Evolutionary conservation across 1,140 invertebrate genomes (phyloP), one percentile per base, ranked within the genome.

Genomic region (Idris sp.): DNA sequence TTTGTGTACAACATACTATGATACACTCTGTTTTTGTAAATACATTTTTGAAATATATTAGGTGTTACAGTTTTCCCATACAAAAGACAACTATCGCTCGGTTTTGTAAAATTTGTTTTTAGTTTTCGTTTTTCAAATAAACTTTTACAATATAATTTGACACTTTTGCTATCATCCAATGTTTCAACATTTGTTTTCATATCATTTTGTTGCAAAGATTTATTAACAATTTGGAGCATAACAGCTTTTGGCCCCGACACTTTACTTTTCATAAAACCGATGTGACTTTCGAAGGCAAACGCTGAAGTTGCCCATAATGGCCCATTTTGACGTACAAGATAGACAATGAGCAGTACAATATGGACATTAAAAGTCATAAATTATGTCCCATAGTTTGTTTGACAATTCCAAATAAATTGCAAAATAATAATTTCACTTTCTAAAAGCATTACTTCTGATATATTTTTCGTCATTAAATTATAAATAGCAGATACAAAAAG

Each of bases 311-410:
- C n/a, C n/a, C n/a, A n/a, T n/a, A n/a, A 14, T 5, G 69, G 74
- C 14, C 69, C 74, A 43, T 35, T 68, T 8, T n/a, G n/a, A 7
- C 38, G 8, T 22, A 73, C 48, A 30, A 48, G 40, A 19, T 38
- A 8, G 16, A 30, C 1, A 6, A 67, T 7, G 30, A 73, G 61
- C 8, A 67, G 25, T 3, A 73, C 6, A n/a, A 22, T 28, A 56
- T 76, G 59, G 0, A 72, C 18, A 59, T 76, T 72, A 14, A 54
- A 67, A n/a, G 59, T 67, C 61, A 76, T 65, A 14, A 31, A 54
- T n/a, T n/a, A n/a, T n/a, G n/a, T n/a, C n/a, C n/a, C n/a, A n/a
- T n/a, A n/a, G n/a, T n/a, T n/a, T n/a, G n/a, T n/a, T n/a, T n/a
- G n/a, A n/a, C n/a, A n/a, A n/a, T n/a, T n/a, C n/a, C n/a, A n/a